These are phyloP conservation scores for Electrona antarctica DNA, from an alignment of 2,113 vertebrate species.

Conservation along the genomic window DNA sequence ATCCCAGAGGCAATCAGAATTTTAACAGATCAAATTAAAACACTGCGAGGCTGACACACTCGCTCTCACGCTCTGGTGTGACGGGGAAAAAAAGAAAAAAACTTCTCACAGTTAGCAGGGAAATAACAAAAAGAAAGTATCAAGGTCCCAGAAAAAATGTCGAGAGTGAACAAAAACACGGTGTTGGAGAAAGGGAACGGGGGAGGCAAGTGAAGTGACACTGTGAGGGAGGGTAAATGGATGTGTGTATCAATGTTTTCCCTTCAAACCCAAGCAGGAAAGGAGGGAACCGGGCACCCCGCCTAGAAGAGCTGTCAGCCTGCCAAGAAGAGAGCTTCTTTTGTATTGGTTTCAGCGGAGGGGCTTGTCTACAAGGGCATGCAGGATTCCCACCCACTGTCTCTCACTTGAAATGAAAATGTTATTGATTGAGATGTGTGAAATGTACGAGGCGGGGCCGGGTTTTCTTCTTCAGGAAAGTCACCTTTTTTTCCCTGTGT, in stretches of 20 bases:
- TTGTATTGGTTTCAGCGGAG: background rate
- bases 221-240: too few species aligned
- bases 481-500: too few species aligned
- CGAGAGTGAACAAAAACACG: background rate
- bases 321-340: background rate
- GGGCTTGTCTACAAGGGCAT: conserved; percentile 4
- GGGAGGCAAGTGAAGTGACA: too few species aligned
- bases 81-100: background rate
- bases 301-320: background rate
- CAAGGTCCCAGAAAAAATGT: background rate
- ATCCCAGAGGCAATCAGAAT: background rate
- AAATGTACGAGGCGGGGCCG: too few species aligned
- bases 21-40: conserved; percentile 40
- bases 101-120: background rate
- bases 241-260: too few species aligned
- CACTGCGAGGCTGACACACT: background rate
- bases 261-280: too few species aligned
- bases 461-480: too few species aligned
- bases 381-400: background rate
- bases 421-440: too few species aligned
- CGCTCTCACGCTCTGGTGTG: background rate
- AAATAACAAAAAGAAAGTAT: background rate
- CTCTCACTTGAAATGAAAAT: too few species aligned
- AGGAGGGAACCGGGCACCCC: background rate
- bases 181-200: background rate